Base-by-base conservation (phyloP, 1,140 invertebrate species). In the Paramacrobiotus metropolitanus region DNA sequence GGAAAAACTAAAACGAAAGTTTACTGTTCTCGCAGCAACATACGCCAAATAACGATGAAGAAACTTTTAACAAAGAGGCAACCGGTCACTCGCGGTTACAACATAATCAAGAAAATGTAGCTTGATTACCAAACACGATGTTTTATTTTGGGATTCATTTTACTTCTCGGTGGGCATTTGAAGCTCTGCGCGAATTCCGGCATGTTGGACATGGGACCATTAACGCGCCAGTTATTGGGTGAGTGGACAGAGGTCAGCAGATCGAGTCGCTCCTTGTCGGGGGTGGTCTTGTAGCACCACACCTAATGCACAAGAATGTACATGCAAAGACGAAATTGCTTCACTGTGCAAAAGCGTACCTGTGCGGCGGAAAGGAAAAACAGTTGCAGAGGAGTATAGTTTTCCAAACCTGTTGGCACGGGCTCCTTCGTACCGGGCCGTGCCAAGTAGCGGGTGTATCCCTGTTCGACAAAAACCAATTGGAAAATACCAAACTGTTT, bases 121-220 rank as follows among this genome's bases (percentile, higher is more conserved):
- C n/a, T n/a, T n/a, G n/a, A 29, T 79, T 79, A 94, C 90, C 89
- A 94, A 59, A 95, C 87, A 63, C 81, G 85, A 74, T 90, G 94
- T 71, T 95, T 94, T 63, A 87, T 78, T 21, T 68, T 75, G n/a
- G 62, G 62, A 30, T 62, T 62, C 62, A 62, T 62, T 30, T 59
- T 59, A 18, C 59, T 28, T 2, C 55, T 59, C 2, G 31, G 21
- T 1, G 62, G 48, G 29, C 62, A 62, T 2, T 55, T 61, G 29
- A 61, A 62, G n/a, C 24, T 59, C 30, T 61, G 15, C 2, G 59
- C 30, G 31, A 62, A 62, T 61, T 62, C 62, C 15, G 62, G 62
- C 31, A 61, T 55, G 44, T 62, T 62, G 4, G 30, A 34, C 29
- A 62, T 31, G 29, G 60, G 55, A 20, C 59, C 59, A 30, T 61